Conservation (phyloP, 2,797 vertebrate species). For the Astyanax mexicanus region DNA sequence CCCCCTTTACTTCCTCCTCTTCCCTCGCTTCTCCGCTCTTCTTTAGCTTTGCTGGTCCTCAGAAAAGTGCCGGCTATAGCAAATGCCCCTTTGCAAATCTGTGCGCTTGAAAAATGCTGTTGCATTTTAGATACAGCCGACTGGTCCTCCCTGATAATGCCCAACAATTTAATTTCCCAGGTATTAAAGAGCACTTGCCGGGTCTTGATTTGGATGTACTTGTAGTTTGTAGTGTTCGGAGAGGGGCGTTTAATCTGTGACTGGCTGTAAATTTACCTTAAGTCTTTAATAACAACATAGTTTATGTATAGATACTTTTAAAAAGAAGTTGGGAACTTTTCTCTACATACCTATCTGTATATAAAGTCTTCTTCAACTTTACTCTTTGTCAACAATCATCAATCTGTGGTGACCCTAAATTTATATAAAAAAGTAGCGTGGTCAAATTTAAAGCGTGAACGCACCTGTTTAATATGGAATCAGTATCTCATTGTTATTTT, state of each 20-base stretch:
- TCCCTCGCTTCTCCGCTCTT: slow-evolving; percentile 10
- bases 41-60: slow-evolving; percentile 42
- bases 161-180: slow-evolving; percentile 75
- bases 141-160: slow-evolving; percentile 77
- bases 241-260: slow-evolving; percentile 48
- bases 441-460: no score
- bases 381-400: no score
- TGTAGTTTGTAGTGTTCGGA: slow-evolving; percentile 68
- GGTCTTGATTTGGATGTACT: slow-evolving; percentile 73
- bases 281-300: slow-evolving; percentile 19
- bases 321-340: not conserved
- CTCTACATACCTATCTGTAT: no score
- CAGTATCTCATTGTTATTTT: no score
- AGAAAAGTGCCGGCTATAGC: slow-evolving; percentile 67
- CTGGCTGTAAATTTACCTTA: slow-evolving; percentile 52
- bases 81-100: slow-evolving; percentile 64
- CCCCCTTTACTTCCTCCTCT: slow-evolving; percentile 15
- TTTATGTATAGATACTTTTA: no score
- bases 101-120: slow-evolving; percentile 64
- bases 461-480: no score
- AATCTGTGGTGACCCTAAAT: no score
- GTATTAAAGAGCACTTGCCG: slow-evolving; percentile 76
- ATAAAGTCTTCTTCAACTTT: no score
- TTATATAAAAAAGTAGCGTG: no score
- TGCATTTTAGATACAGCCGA: slow-evolving; percentile 74